A percentile compares a stretch with the other conserved stretches of the same genome.
phyloP scores from a whole-genome alignment of 2,113 vertebrate species.

The Brachypodius melanocephalos region DNA sequence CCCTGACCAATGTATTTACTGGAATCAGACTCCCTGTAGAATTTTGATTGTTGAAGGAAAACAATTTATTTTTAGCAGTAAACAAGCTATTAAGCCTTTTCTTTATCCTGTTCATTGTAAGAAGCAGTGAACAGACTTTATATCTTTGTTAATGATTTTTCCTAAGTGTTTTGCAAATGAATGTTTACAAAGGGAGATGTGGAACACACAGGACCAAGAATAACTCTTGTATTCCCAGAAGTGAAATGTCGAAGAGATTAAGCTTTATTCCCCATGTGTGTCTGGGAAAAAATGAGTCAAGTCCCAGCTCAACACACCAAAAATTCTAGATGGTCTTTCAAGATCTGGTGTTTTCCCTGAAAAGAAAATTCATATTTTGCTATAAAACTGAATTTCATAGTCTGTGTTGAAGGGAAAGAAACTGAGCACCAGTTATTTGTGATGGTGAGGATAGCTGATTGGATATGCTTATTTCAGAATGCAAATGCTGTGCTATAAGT shows the following conservation, averaged over 20 bases:
- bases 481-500: neutral
- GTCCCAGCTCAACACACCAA: neutral
- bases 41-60: neutral
- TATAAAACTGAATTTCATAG: neutral
- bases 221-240: neutral
- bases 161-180: neutral
- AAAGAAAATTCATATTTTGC: neutral
- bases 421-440: neutral
- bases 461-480: neutral
- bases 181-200: neutral
- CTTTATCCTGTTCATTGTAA: neutral
- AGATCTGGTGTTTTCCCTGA: neutral
- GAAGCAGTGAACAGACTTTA: neutral
- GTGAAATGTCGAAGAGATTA: neutral
- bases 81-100: neutral
- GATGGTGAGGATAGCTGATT: neutral
- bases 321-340: neutral
- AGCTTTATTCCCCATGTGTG: neutral
- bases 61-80: neutral
- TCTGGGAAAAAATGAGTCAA: neutral
- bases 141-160: constrained; percentile 12
- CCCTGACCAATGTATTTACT: neutral
- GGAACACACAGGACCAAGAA: neutral
- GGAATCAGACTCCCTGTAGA: neutral
- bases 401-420: neutral